phyloP scores from a whole-genome alignment of 2,113 vertebrate species.

The Vanacampus margaritifer region DNA sequence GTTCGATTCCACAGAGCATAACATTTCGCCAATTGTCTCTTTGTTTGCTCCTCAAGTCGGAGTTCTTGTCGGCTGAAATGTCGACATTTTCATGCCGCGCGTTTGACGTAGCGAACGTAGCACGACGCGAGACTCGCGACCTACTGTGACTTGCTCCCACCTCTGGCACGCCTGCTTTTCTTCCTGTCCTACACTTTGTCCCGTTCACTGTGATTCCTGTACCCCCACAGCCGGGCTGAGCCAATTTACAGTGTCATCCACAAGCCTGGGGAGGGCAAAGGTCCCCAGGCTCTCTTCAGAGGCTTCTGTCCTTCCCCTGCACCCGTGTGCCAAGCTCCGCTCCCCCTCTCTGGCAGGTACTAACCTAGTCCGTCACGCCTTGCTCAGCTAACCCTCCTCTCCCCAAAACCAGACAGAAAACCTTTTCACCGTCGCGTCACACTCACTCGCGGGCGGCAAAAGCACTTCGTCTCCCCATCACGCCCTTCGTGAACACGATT shows the following conservation, averaged over 20 bases:
- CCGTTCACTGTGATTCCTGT: constrained; percentile 79
- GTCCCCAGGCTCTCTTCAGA: constrained; percentile 75
- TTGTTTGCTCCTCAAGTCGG: too few relatives aligned
- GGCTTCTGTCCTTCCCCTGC: constrained; percentile 72
- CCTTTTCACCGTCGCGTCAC: not conserved
- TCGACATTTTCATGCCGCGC: too few relatives aligned
- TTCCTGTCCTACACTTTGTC: constrained; percentile 66
- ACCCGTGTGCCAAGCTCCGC: constrained; percentile 73
- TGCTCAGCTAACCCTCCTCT: constrained; percentile 66
- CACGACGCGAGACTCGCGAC: not conserved
- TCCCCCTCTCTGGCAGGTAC: constrained; percentile 78
- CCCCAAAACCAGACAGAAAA: not conserved
- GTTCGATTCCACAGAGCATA: too few relatives aligned
- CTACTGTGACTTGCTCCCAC: not conserved
- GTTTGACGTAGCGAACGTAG: too few relatives aligned
- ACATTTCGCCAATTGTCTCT: too few relatives aligned
- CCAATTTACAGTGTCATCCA: constrained; percentile 82
- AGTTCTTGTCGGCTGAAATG: too few relatives aligned
- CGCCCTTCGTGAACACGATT: too few relatives aligned
- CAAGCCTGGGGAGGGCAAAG: constrained; percentile 75
- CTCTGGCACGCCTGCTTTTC: constrained; percentile 43
- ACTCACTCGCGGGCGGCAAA: not conserved
- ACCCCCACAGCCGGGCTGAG: constrained; percentile 74
- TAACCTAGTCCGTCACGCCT: constrained; percentile 71
- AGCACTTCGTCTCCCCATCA: not conserved